Conservation (phyloP, 2,797 vertebrate species). For the Artibeus lituratus region DNA sequence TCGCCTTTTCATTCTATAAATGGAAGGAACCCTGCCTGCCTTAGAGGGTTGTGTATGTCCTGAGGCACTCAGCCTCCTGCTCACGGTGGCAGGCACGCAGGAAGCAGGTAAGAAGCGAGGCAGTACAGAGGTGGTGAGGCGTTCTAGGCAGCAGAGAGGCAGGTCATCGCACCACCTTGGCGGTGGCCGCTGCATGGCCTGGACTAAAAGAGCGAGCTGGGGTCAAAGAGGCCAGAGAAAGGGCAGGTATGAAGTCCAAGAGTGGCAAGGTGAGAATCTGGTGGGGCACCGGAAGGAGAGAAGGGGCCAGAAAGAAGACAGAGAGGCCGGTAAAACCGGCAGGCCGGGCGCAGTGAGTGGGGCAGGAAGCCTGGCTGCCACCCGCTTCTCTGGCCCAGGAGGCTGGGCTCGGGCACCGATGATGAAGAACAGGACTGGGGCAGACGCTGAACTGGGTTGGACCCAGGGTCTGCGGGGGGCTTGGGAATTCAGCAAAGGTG, state of each 20-base stretch:
- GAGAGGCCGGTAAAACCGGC: not conserved
- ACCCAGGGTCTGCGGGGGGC: not conserved
- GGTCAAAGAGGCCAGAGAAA: not conserved
- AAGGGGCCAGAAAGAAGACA: not conserved
- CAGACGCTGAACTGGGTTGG: not conserved
- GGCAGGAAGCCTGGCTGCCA: not conserved
- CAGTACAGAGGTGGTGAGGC: not conserved
- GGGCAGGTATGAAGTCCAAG: not conserved
- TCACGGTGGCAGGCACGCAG: not conserved
- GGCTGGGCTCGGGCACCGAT: not conserved
- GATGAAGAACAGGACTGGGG: not conserved
- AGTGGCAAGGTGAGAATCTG: not conserved
- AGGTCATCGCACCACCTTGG: not conserved
- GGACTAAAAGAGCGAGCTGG: not conserved
- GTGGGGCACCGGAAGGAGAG: not conserved
- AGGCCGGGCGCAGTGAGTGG: not conserved
- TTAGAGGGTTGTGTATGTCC: not conserved
- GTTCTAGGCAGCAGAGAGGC: not conserved
- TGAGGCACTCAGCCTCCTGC: not conserved
- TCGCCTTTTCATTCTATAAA: not conserved
- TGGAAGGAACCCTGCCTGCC: not conserved
- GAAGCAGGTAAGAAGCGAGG: not conserved
- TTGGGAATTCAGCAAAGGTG: no score
- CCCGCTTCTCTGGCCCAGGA: not conserved
- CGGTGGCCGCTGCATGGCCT: not conserved